phyloP scores from a whole-genome alignment of 2,797 vertebrate species.

The Myotis myotis region DNA sequence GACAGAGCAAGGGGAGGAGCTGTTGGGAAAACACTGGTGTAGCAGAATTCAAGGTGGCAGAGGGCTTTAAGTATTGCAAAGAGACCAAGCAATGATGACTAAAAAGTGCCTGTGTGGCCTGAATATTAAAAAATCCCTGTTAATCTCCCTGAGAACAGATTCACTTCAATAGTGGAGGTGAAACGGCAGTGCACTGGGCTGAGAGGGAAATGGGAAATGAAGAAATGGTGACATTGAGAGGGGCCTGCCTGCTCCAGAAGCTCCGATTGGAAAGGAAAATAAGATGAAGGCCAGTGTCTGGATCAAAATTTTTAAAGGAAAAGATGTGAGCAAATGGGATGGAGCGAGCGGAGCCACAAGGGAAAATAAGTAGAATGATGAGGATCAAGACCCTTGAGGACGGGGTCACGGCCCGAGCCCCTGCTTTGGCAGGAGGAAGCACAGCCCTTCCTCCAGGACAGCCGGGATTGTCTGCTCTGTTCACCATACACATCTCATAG shows the following conservation, averaged over 20 bases:
- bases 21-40: not conserved
- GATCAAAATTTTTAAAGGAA: not conserved
- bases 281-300: not conserved
- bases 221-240: not conserved
- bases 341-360: not conserved
- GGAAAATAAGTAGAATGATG: not conserved
- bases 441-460: not conserved
- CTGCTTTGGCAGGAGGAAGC: not conserved
- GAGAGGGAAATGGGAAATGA: not conserved
- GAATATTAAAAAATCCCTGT: not conserved
- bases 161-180: not conserved
- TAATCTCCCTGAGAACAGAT: not conserved
- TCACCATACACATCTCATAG: not conserved
- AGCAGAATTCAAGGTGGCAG: not conserved
- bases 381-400: not conserved
- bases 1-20: not conserved
- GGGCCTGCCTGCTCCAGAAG: not conserved
- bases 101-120: not conserved
- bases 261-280: not conserved
- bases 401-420: not conserved
- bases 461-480: not conserved
- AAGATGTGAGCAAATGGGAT: not conserved
- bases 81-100: not conserved
- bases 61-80: not conserved
- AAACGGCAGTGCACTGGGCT: not conserved